These are phyloP conservation scores for Patella ulyssiponensis DNA, from an alignment of 2,888 invertebrate genomes.

Conservation along the genomic window DNA sequence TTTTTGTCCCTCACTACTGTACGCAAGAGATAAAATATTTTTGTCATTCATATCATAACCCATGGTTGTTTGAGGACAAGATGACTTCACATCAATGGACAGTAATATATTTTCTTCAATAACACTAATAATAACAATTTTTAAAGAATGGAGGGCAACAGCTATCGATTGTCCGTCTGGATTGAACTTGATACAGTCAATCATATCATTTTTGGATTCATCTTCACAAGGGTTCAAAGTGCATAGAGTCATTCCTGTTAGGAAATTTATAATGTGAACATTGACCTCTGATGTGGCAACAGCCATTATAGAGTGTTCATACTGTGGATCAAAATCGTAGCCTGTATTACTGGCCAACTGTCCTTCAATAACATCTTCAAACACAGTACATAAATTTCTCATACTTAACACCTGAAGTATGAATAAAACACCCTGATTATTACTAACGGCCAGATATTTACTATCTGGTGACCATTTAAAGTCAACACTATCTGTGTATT, in stretches of 20 bases:
- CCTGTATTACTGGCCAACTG: slow-evolving; percentile 46
- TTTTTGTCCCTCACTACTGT: slow-evolving; percentile 53
- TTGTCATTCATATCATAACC: slow-evolving; percentile 29
- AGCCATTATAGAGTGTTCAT: slow-evolving; percentile 44
- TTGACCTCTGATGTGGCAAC: slow-evolving; percentile 46
- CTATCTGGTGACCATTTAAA: slow-evolving; percentile 63
- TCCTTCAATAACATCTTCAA: slow-evolving; percentile 45
- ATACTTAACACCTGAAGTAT: slow-evolving; percentile 37
- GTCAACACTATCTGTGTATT: slow-evolving; percentile 48
- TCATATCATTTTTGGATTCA: slow-evolving; percentile 16
- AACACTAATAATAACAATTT: slow-evolving; percentile 42
- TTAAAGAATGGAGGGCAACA: slow-evolving; percentile 46
- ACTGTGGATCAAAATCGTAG: slow-evolving; percentile 60
- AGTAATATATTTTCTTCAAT: slow-evolving; percentile 36
- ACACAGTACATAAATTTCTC: slow-evolving; percentile 42
- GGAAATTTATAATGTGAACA: slow-evolving; percentile 45
- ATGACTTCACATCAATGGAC: slow-evolving; percentile 40
- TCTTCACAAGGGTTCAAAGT: slow-evolving; percentile 3
- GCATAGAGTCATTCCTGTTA: slow-evolving; percentile 31
- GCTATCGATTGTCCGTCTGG: slow-evolving; percentile 44
- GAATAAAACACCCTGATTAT: slow-evolving; percentile 45
- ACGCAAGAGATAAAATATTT: slow-evolving; percentile 47
- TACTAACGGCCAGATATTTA: slow-evolving; percentile 49
- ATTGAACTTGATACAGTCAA: slow-evolving; percentile 52
- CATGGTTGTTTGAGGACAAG: slow-evolving; percentile 34